Conservation (phyloP, 2,888 invertebrate species). For the Quadriops clusia region DNA sequence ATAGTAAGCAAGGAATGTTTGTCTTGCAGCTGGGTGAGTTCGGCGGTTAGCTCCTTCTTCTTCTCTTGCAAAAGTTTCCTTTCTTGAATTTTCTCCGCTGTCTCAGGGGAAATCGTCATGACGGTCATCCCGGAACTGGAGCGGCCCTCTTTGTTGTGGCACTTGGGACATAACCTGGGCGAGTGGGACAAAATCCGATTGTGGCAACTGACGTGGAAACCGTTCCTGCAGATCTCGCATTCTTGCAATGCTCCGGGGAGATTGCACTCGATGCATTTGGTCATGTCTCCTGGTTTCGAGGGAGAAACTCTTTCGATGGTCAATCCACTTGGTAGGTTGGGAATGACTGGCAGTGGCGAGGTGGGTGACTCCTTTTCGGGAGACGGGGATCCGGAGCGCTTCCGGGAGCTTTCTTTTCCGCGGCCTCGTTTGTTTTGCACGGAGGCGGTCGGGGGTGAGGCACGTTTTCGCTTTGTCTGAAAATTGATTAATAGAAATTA, state of each 20-base stretch:
- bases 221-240: conserved; percentile 40
- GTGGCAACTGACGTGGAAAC: conserved; percentile 43
- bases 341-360: conserved; percentile 32
- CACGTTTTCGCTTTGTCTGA: no score
- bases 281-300: conserved; percentile 32
- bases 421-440: no score
- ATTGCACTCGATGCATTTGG: conserved; percentile 38
- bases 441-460: no score
- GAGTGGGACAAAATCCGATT: conserved; percentile 37
- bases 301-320: conserved; percentile 41
- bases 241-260: conserved; percentile 37
- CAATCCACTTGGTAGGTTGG: conserved; percentile 41
- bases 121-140: conserved; percentile 31
- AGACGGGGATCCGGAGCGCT: conserved; percentile 9
- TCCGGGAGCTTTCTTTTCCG: no score
- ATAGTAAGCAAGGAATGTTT: conserved; percentile 35
- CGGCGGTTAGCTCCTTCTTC: conserved; percentile 30
- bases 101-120: conserved; percentile 27
- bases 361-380: conserved; percentile 18
- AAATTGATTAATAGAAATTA: no score
- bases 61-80: conserved; percentile 32
- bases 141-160: conserved; percentile 31
- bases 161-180: conserved; percentile 39
- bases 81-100: conserved; percentile 34
- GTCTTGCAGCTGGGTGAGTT: conserved; percentile 34